Conservation (phyloP, 2,797 vertebrate genomes). For the Spatula versicolor region DNA sequence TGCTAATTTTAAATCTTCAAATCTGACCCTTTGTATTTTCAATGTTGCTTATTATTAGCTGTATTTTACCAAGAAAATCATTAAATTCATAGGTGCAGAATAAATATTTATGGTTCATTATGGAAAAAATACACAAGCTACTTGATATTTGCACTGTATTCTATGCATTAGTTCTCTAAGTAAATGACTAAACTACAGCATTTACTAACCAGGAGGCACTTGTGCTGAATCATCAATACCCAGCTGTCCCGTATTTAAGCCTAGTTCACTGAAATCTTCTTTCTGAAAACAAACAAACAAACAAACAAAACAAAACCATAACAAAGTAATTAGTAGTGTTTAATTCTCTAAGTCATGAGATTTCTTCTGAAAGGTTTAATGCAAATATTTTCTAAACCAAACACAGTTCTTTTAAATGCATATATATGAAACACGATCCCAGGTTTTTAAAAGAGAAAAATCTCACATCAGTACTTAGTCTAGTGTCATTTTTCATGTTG, state of each 20-base stretch:
- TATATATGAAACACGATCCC: background rate
- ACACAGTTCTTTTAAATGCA: background rate
- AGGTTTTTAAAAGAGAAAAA: background rate
- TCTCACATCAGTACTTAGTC: background rate
- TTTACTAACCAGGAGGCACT: constrained; percentile 87
- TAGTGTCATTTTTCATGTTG: background rate
- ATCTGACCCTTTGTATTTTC: background rate
- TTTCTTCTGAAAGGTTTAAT: background rate
- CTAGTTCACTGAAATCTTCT: constrained; percentile 88
- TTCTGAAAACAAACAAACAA: constrained; percentile 80
- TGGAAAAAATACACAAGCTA: background rate
- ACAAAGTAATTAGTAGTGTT: background rate
- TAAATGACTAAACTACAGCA: constrained; percentile 23
- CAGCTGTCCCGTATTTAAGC: constrained; percentile 87
- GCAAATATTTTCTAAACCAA: background rate
- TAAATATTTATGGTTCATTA: background rate
- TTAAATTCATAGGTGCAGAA: background rate
- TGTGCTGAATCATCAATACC: constrained; percentile 94
- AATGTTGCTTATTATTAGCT: background rate
- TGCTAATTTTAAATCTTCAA: background rate
- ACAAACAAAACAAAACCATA: constrained; percentile 22
- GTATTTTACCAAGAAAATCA: background rate
- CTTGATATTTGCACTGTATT: background rate
- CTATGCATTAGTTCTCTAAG: background rate
- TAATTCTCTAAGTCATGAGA: background rate